These are phyloP conservation scores for Seladonia tumulorum DNA, from an alignment of 2,888 invertebrate species.

Conservation along the genomic window DNA sequence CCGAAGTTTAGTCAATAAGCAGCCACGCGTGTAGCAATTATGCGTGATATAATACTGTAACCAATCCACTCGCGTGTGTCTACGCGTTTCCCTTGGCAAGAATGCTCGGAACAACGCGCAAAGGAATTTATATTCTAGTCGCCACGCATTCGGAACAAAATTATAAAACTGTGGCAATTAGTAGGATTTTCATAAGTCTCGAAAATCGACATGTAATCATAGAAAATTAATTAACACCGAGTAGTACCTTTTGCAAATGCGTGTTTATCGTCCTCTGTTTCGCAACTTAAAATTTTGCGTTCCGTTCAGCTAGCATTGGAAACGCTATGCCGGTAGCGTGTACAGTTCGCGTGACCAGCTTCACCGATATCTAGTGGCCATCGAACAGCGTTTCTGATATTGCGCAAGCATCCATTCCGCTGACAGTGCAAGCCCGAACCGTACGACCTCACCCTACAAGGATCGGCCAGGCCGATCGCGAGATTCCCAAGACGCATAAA, in stretches of 20 bases:
- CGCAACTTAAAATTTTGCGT: background rate
- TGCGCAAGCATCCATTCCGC: constrained; percentile 69
- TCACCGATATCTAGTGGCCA: constrained; percentile 69
- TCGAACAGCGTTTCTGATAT: constrained; percentile 70
- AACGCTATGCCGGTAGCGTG: constrained; percentile 70
- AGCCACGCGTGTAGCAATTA: constrained; percentile 39
- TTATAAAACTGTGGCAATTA: background rate
- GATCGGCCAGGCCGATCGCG: constrained; percentile 55
- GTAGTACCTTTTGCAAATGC: too few species aligned
- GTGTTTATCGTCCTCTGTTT: background rate
- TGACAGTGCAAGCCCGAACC: constrained; percentile 62
- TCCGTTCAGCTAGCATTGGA: constrained; percentile 29
- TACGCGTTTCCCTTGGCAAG: constrained; percentile 15
- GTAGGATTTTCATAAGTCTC: too few species aligned
- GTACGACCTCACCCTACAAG: constrained; percentile 62
- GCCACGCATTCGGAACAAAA: background rate
- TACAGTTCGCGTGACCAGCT: constrained; percentile 73
- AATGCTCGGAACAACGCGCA: constrained; percentile 41
- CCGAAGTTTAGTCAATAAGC: constrained; percentile 48
- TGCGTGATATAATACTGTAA: background rate
- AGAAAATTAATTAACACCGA: too few species aligned
- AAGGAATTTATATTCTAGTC: background rate
- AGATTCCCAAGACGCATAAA: constrained; percentile 45
- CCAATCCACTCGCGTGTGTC: constrained; percentile 22
- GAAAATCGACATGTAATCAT: background rate